Conservation (phyloP, 2,797 vertebrate species). For the Peromyscus melanophrys region DNA sequence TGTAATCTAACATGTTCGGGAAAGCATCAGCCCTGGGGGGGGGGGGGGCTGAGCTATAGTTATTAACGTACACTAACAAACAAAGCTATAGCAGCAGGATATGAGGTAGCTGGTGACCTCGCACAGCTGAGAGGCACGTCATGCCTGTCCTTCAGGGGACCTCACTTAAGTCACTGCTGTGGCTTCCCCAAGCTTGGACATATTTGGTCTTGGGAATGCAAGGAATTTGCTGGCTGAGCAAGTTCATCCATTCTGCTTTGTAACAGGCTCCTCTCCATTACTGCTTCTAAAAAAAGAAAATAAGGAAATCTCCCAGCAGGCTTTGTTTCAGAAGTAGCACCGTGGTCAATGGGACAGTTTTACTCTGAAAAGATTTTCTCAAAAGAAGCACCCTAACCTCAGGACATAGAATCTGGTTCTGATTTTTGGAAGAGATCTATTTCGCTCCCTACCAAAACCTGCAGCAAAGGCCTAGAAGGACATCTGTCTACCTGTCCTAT, state of each 20-base stretch:
- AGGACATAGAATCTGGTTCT: background rate
- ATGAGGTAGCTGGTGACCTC: background rate
- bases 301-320: slow-evolving; percentile 25
- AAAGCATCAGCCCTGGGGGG: background rate
- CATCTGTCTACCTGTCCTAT: accelerated
- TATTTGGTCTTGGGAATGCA: slow-evolving; percentile 52
- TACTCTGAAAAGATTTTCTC: slow-evolving; percentile 31
- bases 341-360: background rate
- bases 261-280: slow-evolving; percentile 49
- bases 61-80: slow-evolving; percentile 34
- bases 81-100: slow-evolving; percentile 5
- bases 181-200: slow-evolving; percentile 64
- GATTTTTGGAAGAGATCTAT: background rate
- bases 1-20: background rate
- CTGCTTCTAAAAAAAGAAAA: slow-evolving; percentile 63
- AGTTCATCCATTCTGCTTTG: slow-evolving; percentile 61
- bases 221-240: slow-evolving; percentile 78
- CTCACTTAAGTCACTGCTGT: slow-evolving; percentile 39
- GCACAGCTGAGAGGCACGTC: background rate
- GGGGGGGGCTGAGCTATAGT: background rate
- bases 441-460: background rate
- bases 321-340: background rate
- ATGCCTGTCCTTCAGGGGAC: background rate
- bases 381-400: background rate
- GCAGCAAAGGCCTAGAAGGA: background rate